Evolutionary conservation across 2,113 vertebrate species (phyloP).

Genomic region (Tinamus guttatus): DNA sequence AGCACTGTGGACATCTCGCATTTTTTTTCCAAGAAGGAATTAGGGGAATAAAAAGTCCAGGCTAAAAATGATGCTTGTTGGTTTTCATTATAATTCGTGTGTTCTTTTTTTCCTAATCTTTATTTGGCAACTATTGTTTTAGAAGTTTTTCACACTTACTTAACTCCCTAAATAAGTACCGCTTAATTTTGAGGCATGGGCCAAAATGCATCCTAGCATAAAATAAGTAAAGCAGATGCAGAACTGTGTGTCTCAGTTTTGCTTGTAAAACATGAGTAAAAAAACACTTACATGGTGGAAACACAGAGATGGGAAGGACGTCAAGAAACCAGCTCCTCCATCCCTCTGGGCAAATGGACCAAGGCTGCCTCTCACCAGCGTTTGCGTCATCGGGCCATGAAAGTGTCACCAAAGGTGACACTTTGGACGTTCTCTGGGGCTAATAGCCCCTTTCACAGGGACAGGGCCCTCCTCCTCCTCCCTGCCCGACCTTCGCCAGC

Average conservation of each 20-base stretch:
- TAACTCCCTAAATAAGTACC: conserved; percentile 36
- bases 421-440: too few relatives aligned
- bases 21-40: conserved; percentile 46
- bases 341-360: neutral
- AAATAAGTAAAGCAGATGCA: conserved; percentile 42
- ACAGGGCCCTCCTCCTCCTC: neutral
- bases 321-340: neutral
- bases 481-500: neutral
- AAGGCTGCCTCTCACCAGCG: neutral
- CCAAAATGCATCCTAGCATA: conserved; percentile 17
- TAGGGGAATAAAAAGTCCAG: conserved; percentile 16
- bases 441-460: neutral
- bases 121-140: conserved; percentile 16
- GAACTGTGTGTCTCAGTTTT: conserved; percentile 32
- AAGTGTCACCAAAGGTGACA: neutral
- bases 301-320: neutral
- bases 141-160: conserved; percentile 34
- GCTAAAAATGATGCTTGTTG: conserved; percentile 40
- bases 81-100: conserved; percentile 3
- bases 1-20: neutral
- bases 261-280: neutral
- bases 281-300: neutral
- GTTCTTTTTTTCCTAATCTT: conserved; percentile 25
- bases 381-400: neutral
- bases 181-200: conserved; percentile 29